These are phyloP conservation scores for Lamprologus callipterus DNA, from an alignment of 2,113 vertebrate species.

Conservation along the genomic window DNA sequence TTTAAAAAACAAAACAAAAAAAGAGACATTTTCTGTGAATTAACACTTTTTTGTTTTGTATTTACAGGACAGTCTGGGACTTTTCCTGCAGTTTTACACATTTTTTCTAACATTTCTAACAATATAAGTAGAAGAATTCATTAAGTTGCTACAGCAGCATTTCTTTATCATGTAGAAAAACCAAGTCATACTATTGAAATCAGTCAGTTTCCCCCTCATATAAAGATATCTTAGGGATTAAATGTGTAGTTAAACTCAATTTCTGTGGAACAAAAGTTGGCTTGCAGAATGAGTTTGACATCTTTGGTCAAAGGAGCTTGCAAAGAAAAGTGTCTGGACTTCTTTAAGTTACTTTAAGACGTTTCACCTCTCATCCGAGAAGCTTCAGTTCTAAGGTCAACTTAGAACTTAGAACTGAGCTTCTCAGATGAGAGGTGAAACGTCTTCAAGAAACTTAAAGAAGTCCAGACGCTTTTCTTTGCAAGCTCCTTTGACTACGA, in stretches of 20 bases:
- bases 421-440: too few relatives aligned
- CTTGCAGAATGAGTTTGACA: background rate
- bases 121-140: background rate
- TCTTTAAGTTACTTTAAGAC: too few relatives aligned
- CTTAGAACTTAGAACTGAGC: too few relatives aligned
- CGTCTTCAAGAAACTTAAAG: too few relatives aligned
- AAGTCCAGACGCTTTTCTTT: too few relatives aligned
- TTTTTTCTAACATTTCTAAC: background rate
- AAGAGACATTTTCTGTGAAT: background rate
- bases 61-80: background rate
- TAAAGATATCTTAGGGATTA: background rate
- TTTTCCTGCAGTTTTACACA: background rate
- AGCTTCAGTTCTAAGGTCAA: too few relatives aligned
- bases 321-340: too few relatives aligned
- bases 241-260: background rate
- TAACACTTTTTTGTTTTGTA: background rate
- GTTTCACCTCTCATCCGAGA: too few relatives aligned
- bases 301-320: too few relatives aligned
- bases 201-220: background rate
- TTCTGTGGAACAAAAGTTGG: background rate
- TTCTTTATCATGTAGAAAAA: background rate
- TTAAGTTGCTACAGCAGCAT: background rate
- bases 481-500: too few relatives aligned
- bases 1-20: background rate
- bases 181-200: background rate